phyloP scores from a whole-genome alignment of 2,797 vertebrate species.

The Mus spretus region DNA sequence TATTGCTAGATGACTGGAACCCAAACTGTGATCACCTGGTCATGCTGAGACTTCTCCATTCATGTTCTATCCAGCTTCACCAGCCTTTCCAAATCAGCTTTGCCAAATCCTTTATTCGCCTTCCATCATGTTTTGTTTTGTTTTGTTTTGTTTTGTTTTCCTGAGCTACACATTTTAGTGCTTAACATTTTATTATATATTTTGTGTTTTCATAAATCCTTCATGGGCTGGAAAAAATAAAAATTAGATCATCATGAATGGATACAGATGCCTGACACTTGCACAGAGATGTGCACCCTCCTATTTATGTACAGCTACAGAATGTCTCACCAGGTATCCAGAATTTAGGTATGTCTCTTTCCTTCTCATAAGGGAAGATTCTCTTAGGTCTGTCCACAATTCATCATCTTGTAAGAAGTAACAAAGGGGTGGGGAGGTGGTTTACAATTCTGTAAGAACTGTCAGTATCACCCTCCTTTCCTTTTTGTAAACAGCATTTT shows the following conservation, averaged over 20 bases:
- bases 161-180: background rate
- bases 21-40: background rate
- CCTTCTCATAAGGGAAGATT: background rate
- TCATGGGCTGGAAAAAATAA: background rate
- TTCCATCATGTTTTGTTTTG: background rate
- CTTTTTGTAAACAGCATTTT: background rate
- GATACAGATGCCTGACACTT: accelerated
- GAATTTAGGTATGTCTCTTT: background rate
- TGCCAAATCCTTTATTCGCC: background rate
- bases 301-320: background rate
- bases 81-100: background rate
- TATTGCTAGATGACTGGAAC: background rate
- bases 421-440: background rate
- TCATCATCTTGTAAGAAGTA: background rate
- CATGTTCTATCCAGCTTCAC: background rate
- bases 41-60: background rate
- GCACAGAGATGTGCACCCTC: background rate
- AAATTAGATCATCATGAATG: background rate
- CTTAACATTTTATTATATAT: background rate
- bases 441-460: background rate
- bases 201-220: background rate
- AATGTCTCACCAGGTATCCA: background rate
- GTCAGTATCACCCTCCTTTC: background rate
- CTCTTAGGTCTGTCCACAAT: background rate
- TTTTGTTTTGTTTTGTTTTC: background rate